phyloP scores from a whole-genome alignment of 2,113 vertebrate genomes.

The Carlito syrichta region DNA sequence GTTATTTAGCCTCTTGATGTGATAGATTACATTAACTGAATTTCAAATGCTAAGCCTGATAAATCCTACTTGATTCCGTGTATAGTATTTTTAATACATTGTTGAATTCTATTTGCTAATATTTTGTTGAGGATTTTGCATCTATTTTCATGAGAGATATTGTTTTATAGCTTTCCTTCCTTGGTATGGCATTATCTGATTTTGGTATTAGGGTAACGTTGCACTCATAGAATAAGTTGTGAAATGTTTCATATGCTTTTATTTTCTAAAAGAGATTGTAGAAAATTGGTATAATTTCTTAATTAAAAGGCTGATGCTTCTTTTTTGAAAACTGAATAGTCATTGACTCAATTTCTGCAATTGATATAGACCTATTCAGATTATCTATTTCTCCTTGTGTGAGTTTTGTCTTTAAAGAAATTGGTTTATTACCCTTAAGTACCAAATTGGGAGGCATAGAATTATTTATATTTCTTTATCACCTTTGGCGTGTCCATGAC shows the following conservation, averaged over 20 bases:
- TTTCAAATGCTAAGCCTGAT: not conserved
- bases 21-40: not conserved
- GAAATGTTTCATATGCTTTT: too few relatives aligned
- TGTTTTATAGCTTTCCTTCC: too few relatives aligned
- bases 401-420: not conserved
- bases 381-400: not conserved
- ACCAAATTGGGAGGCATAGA: not conserved
- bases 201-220: too few relatives aligned
- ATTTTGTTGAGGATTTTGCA: not conserved
- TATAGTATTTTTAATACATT: not conserved
- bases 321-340: not conserved
- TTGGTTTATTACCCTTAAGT: not conserved
- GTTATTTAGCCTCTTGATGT: not conserved
- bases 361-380: not conserved
- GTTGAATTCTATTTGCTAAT: not conserved
- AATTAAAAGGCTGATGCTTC: not conserved
- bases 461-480: not conserved
- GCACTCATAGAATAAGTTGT: too few relatives aligned
- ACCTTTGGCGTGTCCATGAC: not conserved
- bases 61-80: not conserved
- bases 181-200: too few relatives aligned
- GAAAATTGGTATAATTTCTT: too few relatives aligned
- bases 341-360: not conserved
- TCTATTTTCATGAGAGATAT: too few relatives aligned
- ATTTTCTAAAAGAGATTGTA: too few relatives aligned